phyloP scores from a whole-genome alignment of 2,888 invertebrate genomes.

The Agapostemon virescens region DNA sequence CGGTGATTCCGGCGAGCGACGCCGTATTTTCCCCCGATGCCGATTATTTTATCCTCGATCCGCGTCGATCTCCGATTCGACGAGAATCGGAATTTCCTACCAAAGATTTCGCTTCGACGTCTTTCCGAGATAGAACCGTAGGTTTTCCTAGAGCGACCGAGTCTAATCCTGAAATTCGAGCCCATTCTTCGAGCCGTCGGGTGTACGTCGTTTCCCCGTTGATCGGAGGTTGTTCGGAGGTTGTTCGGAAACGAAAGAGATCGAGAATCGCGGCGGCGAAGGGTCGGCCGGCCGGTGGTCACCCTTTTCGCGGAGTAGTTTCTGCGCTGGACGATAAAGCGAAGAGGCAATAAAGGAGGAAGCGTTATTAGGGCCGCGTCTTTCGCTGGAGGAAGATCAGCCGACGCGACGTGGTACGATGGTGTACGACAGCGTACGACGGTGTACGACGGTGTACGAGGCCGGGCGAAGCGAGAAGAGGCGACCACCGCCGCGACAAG shows the following conservation, averaged over 20 bases:
- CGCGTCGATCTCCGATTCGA: no score
- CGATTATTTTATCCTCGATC: no score
- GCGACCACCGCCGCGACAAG: conserved; percentile 57
- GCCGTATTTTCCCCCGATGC: no score
- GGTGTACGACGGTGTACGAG: conserved; percentile 15
- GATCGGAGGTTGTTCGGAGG: not conserved
- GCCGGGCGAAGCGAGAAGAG: not conserved
- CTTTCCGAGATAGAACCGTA: no score
- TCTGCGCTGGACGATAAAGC: conserved; percentile 63
- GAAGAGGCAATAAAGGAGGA: conserved; percentile 72
- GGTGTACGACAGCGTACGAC: not conserved
- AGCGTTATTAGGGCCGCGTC: conserved; percentile 74
- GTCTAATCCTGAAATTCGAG: no score
- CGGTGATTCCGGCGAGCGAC: not conserved
- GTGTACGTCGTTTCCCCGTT: no score
- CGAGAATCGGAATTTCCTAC: no score
- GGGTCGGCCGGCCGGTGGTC: not conserved
- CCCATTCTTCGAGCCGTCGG: no score
- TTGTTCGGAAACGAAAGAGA: not conserved
- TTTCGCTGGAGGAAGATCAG: conserved; percentile 60
- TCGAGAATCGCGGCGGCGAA: not conserved
- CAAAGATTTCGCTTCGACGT: no score
- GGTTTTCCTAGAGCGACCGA: no score
- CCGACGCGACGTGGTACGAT: conserved; percentile 33
- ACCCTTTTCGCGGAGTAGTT: conserved; percentile 41